Base-by-base conservation (phyloP, 2,888 invertebrate species). In the Caenorhabditis parvicauda region DNA sequence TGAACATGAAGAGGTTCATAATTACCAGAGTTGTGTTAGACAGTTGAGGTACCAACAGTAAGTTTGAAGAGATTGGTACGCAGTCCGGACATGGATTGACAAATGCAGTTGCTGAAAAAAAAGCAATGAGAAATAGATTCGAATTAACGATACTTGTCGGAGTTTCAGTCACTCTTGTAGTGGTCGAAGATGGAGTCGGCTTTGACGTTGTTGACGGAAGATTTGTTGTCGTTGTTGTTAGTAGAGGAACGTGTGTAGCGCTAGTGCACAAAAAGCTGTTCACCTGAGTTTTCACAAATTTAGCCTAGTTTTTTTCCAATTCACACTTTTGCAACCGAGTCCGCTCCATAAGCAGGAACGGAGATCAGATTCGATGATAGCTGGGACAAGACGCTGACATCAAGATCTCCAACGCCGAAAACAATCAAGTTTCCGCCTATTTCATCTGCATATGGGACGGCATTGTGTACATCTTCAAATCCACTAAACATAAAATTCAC, bases 11-110 rank as follows among this genome's bases (percentile, higher is more conserved):
- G n/a, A n/a, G n/a, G n/a, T n/a, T n/a, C n/a, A n/a, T n/a, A n/a
- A n/a, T n/a, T n/a, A n/a, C n/a, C n/a, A n/a, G n/a, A n/a, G n/a
- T n/a, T n/a, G n/a, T n/a, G n/a, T n/a, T n/a, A n/a, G n/a, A n/a
- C n/a, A n/a, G 47, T 47, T 66, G 59, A 17, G 62, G 17, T 2
- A 59, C 17, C 2, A 66, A 29, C 7, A 66, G 28, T 38, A 66
- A 42, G 27, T 62, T 66, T 0, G 54, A 39, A 6, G 52, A 56
- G 39, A 52, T 59, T 12, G 66, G 66, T 32, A 21, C 35, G 32
- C 66, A 66, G 44, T 66, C 66, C 3, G 57, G 48, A 35, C 66
- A 66, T 5, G 24, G 25, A n/a, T 53, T 35, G 0, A 49, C 45
- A 3, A 25, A 17, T 35, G 37, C 24, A 41, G 55, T 50, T 17